Evolutionary conservation across 2,113 vertebrate genomes (phyloP).

Genomic region (Hemiprocne comata): DNA sequence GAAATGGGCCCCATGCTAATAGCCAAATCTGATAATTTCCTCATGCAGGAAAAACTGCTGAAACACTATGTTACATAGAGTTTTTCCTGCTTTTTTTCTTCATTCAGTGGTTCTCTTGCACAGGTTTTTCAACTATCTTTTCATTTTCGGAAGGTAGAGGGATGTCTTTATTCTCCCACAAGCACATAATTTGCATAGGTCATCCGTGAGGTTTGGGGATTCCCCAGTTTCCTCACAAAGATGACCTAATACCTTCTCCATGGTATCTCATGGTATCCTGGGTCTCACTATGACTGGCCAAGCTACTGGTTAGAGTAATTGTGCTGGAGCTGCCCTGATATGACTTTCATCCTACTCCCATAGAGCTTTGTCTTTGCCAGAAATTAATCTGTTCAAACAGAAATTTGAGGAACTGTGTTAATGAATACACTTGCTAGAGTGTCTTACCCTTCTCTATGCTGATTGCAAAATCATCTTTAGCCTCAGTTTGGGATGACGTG

Average conservation of each 20-base stretch:
- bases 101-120: not conserved
- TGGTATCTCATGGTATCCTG: not conserved
- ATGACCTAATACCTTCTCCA: not conserved
- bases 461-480: not conserved
- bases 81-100: not conserved
- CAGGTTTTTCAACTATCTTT: not conserved
- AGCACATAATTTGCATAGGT: not conserved
- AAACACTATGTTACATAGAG: not conserved
- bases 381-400: not conserved
- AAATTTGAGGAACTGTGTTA: not conserved
- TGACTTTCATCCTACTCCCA: rapidly evolving
- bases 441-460: not conserved
- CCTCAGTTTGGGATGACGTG: not conserved
- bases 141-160: not conserved
- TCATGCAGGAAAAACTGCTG: not conserved
- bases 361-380: not conserved
- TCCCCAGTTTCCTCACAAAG: not conserved
- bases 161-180: not conserved
- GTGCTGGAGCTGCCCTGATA: not conserved
- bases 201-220: rapidly evolving
- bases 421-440: not conserved
- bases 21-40: not conserved
- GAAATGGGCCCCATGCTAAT: not conserved
- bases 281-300: not conserved
- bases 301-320: not conserved